A percentile compares a stretch with the other conserved stretches of the same genome.
These are phyloP conservation scores for Callopanchax toddi DNA, from an alignment of 2,113 vertebrate genomes.

Conservation along the genomic window DNA sequence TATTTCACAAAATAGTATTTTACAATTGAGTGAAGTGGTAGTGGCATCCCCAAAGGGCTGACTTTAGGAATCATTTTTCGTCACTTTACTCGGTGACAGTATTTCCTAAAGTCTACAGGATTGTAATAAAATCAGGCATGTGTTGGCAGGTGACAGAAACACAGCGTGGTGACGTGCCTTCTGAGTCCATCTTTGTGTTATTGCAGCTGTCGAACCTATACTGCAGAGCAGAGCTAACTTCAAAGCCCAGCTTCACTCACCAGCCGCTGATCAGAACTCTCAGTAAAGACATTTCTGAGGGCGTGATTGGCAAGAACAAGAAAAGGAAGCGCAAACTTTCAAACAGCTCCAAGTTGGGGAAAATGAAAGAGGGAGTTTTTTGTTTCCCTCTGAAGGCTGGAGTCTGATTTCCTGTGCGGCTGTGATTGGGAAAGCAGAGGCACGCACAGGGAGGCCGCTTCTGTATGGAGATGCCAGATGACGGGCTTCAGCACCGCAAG, in stretches of 20 bases:
- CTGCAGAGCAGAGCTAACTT: background rate
- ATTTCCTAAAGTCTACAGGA: background rate
- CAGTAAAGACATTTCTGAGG: constrained; percentile 62
- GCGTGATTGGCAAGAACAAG: constrained; percentile 69
- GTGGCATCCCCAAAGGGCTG: constrained; percentile 28
- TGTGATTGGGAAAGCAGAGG: constrained; percentile 81
- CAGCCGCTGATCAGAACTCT: constrained; percentile 33
- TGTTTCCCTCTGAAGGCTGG: constrained; percentile 72
- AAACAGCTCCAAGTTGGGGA: constrained; percentile 69
- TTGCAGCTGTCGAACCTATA: constrained; percentile 8
- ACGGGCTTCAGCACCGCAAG: constrained; percentile 52
- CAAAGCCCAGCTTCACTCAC: background rate
- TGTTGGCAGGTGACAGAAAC: constrained; percentile 11
- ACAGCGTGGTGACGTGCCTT: background rate
- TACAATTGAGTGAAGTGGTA: constrained; percentile 11
- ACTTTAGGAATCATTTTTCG: constrained; percentile 33
- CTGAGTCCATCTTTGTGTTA: constrained; percentile 9
- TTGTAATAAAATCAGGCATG: constrained; percentile 16
- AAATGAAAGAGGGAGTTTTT: constrained; percentile 68
- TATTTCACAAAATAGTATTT: constrained; percentile 20
- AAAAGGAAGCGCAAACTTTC: constrained; percentile 69
- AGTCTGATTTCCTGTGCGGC: constrained; percentile 77
- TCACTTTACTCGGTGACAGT: constrained; percentile 8
- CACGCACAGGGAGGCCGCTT: constrained; percentile 62
- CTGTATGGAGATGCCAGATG: constrained; percentile 77